Base-by-base conservation (phyloP, 2,888 invertebrate species). In the Apamea monoglypha region DNA sequence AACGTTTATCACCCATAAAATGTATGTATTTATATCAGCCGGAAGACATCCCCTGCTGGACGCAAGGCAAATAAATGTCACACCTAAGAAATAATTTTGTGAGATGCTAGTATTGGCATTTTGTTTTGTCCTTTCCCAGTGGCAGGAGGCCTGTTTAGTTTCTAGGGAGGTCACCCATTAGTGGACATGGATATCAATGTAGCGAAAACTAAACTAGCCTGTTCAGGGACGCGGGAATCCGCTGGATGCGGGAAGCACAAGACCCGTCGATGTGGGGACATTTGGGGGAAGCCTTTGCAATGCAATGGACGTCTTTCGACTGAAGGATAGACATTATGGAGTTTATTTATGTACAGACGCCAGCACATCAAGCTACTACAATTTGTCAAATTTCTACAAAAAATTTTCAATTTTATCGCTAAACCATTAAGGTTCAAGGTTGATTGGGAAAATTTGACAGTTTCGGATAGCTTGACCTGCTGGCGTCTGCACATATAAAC, bases 1-100 rank as follows among this genome's bases (percentile, higher is more conserved):
- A 64, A 76, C 16, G 56, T 47, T 83, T 76, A 64, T 82, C 56
- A 14, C 61, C 18, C 4, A 36, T 21, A 56, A 47, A 44, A 56
- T 47, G 29, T 21, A 56, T 47, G 29, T 21, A 59, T 73, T 72
- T 72, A 53, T 63, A 40, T 66, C 16, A 50, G n/a, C 12, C 44
- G 18, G 56, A 47, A 72, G 29, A 29, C 32, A 21, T 64, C 29
- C 6, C 21, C 6, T 69, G 47, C 16, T 56, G 56, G 25, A 16
- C 25, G 18, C 25, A 40, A 32, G 53, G 3, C 2, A 25, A 18
- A 32, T 14, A 32, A 44, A 63, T 50, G 25, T 32, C 7, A 40
- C 18, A 25, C 6, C 3, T 68, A 21, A n/a, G 25, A 47, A 59
- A 59, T 25, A 16, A 53, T n/a, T 25, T 18, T 2, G 1, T 8